phyloP scores from a whole-genome alignment of 1,140 invertebrate genomes.

The Adoxophyes honmai region DNA sequence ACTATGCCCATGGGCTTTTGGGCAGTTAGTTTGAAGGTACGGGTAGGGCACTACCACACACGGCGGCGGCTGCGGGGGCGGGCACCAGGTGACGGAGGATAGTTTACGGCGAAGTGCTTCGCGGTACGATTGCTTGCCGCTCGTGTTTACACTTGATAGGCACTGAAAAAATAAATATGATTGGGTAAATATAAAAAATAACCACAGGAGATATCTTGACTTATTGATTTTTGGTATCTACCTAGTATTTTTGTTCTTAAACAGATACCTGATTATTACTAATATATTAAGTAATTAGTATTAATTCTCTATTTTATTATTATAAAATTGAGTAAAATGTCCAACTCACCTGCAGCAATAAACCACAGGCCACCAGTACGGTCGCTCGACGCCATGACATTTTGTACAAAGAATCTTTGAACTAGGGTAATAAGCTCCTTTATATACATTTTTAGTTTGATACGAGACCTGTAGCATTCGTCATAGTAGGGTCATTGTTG shows the following conservation, averaged over 20 bases:
- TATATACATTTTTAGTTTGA: slow-evolving; percentile 2
- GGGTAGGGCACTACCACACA: not conserved
- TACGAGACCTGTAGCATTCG: not conserved
- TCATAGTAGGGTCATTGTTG: not conserved
- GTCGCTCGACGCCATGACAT: not conserved
- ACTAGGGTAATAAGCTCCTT: not conserved
- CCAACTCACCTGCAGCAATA: not conserved
- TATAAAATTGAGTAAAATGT: not conserved
- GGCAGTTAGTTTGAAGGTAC: not conserved
- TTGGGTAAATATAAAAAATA: no score
- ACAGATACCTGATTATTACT: no score
- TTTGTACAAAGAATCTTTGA: slow-evolving; percentile 1
- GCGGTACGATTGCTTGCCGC: not conserved
- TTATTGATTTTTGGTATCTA: no score
- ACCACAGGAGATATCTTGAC: no score
- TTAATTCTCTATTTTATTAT: no score
- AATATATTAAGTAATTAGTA: no score
- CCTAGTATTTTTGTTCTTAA: no score
- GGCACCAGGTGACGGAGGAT: not conserved
- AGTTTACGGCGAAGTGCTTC: not conserved
- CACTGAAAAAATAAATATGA: slow-evolving; percentile 5
- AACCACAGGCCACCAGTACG: not conserved
- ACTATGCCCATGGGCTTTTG: no score
- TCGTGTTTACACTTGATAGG: not conserved
- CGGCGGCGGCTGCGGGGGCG: not conserved